phyloP scores from a whole-genome alignment of 2,113 vertebrate species.

The Rafetus swinhoei region DNA sequence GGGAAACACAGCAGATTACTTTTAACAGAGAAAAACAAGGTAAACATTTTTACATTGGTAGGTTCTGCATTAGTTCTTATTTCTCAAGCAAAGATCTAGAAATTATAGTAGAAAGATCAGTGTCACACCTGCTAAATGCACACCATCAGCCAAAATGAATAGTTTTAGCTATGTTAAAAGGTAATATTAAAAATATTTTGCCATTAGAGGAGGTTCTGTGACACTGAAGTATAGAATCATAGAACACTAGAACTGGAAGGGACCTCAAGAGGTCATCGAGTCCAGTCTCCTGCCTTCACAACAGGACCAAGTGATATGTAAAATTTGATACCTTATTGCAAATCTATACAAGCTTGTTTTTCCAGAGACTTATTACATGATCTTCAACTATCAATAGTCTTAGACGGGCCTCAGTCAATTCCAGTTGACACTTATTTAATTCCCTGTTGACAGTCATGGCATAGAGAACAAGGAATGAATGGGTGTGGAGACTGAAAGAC shows the following conservation, averaged over 20 bases:
- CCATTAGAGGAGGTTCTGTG: not conserved
- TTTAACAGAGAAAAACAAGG: not conserved
- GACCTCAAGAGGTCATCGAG: too few species aligned
- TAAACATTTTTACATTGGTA: not conserved
- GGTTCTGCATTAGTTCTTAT: not conserved
- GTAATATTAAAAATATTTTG: not conserved
- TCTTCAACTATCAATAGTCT: constrained; percentile 9
- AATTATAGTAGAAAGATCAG: constrained; percentile 3
- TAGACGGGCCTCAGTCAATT: constrained; percentile 15
- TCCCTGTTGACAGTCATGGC: constrained; percentile 30
- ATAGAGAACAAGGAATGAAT: not conserved
- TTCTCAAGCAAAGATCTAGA: not conserved
- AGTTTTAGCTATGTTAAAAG: not conserved
- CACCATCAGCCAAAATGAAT: not conserved
- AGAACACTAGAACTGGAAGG: too few species aligned
- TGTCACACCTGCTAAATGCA: not conserved
- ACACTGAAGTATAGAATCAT: not conserved
- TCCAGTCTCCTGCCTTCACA: too few species aligned
- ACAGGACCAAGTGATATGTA: not conserved
- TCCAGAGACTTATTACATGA: constrained; percentile 15
- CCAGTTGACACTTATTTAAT: too few species aligned
- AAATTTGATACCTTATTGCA: constrained; percentile 13
- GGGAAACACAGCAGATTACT: not conserved
- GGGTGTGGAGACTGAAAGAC: not conserved
- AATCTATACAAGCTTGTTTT: constrained; percentile 19